Base-by-base conservation (phyloP, 2,113 vertebrate species). In the Triplophysa rosa region DNA sequence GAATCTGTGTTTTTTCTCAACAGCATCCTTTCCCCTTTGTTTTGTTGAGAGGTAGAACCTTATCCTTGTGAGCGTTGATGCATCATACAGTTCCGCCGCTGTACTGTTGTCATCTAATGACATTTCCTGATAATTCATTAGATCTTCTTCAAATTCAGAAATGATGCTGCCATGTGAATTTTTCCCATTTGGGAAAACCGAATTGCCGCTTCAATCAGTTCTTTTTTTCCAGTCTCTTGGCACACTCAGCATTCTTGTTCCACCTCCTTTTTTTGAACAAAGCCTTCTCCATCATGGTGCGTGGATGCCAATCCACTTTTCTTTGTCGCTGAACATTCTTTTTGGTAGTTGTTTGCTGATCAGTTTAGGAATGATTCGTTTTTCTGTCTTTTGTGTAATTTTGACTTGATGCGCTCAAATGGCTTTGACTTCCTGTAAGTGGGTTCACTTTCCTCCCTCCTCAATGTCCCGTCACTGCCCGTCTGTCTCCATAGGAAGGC, bases 241-340 rank as follows among this genome's bases (percentile, higher is more conserved):
- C 26, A 29, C 26, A 29, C 26, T 2, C 0, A 29, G 26, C 26
- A 29, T 29, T 29, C 26, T 29, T 29, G 1, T 29, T 29, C 26
- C 26, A 29, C 26, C 2, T 29, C 26, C 26, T 29, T 29, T 29
- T 29, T 29, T 67, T 67, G 40, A 67, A 67, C 66, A 67, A 47
- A 67, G 13, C 37, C 66, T n/a, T 67, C 17, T 6, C 66, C 66
- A 23, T 67, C 40, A 45, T 67, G n/a, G 66, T 47, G 11, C 66
- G 47, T 67, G 40, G 40, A 67, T 12, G n/a, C 66, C 66, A 67
- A 67, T 67, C 12, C n/a, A 67, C 40, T 67, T 47, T 67, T 24
- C 66, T 47, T 9, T 37, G 14, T 2, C 12, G n/a, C 40, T 14
- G 37, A 47, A 47, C 45, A 47, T 47, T 12, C 45, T 9, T 47